Evolutionary conservation across 2,113 vertebrate species (phyloP), one percentile per base, ranked within the genome.

Genomic region (Cricetomys ansorgei): DNA sequence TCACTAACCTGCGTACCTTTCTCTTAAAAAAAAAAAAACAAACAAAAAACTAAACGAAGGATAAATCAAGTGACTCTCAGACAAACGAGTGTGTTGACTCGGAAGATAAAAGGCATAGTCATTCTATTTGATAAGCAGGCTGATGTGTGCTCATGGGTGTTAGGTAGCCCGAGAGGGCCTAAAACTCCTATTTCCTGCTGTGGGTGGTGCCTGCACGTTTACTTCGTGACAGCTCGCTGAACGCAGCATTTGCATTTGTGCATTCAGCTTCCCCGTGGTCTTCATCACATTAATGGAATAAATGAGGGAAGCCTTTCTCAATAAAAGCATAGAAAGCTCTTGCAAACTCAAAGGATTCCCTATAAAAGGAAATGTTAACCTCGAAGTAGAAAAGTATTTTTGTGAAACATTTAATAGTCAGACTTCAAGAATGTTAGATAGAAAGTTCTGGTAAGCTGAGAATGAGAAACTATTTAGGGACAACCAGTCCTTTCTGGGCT

Each of bases 291-390:
- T 57, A 31, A 16, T 7, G 37, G 55, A 86, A 77, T 34, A 73
- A 77, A 87, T 7, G 29, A 67, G 70, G 34, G 59, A 48, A 55
- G 34, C 10, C 45, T 75, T 67, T 37, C 15, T 64, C 19, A 59
- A 1, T 31, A 57, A 45, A n/a, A 43, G 7, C 19, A 55, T 19
- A 50, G 11, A 13, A 75, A 57, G 50, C 48, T 75, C 79, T 50
- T 40, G 37, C 76, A 45, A 81, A 76, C 37, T 67, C 65, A 67
- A 70, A 90, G 12, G 16, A 65, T 31, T 62, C 45, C 29, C 25
- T 84, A 64, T 34, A 69, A 85, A 81, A 94, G 50, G 27, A 88
- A 94, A 88, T 67, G 17, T n/a, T 85, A 92, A 57, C 13, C 25
- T 77, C 25, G 1, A 85, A 53, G n/a, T 9, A 40, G 27, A 29